phyloP scores from a whole-genome alignment of 2,888 invertebrate species.

The Salpingus planirostris region DNA sequence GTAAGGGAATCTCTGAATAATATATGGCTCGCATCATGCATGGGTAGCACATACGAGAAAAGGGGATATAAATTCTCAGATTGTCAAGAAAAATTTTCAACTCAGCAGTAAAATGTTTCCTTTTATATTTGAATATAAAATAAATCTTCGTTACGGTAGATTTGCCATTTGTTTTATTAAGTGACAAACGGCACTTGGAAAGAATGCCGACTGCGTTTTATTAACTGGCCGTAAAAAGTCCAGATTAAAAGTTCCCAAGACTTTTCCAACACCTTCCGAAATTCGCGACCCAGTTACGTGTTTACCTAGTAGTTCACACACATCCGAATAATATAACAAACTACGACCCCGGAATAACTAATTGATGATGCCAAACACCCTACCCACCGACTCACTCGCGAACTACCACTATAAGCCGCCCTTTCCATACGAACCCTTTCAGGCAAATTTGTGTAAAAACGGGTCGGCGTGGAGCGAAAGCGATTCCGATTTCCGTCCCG shows the following conservation, averaged over 20 bases:
- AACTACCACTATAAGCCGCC: too few relatives aligned
- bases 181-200: constrained; percentile 9
- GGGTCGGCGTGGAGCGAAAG: too few relatives aligned
- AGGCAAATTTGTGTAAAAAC: too few relatives aligned
- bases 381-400: too few relatives aligned
- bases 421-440: too few relatives aligned
- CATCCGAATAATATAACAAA: too few relatives aligned
- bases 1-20: constrained; percentile 33
- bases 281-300: constrained; percentile 6
- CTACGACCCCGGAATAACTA: too few relatives aligned
- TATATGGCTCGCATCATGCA: constrained; percentile 32
- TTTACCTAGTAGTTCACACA: too few relatives aligned
- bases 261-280: too few relatives aligned
- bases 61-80: constrained; percentile 34
- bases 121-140: constrained; percentile 26
- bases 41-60: constrained; percentile 28
- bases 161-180: constrained; percentile 21
- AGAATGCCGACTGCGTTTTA: neutral
- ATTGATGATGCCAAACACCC: too few relatives aligned
- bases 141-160: constrained; percentile 24
- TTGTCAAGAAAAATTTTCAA: constrained; percentile 36
- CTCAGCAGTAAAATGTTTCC: constrained; percentile 30
- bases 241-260: too few relatives aligned
- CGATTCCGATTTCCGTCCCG: too few relatives aligned
- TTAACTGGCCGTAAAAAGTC: constrained; percentile 4